Base-by-base conservation (phyloP, 2,888 invertebrate species). In the Bhutanitis thaidina region DNA sequence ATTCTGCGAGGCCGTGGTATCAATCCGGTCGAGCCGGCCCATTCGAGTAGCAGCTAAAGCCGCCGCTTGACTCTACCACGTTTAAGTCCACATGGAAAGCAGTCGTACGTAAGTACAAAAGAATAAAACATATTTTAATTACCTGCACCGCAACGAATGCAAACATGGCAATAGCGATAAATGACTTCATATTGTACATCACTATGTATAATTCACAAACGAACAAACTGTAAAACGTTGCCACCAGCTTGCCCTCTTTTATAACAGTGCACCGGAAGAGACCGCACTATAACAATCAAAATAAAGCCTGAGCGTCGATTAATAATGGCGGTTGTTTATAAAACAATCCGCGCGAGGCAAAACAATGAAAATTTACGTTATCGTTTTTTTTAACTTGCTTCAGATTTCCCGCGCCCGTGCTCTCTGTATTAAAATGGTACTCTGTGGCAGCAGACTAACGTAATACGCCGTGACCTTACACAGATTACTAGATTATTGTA, bases 81-180 rank as follows among this genome's bases (percentile, higher is more conserved):
- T n/a, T n/a, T n/a, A n/a, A n/a, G n/a, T n/a, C n/a, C n/a, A n/a
- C n/a, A n/a, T n/a, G n/a, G n/a, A n/a, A n/a, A n/a, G n/a, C n/a
- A n/a, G n/a, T n/a, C n/a, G n/a, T n/a, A n/a, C n/a, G n/a, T n/a
- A n/a, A n/a, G n/a, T n/a, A n/a, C n/a, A n/a, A 20, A 20, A 2
- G 2, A 20, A 20, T 20, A 20, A 20, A 20, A 3, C 5, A 20
- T 20, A 20, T 3, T 5, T 20, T 20, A 20, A 44, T 46, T 71
- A 86, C 86, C 85, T 86, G 82, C 25, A 85, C 60, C 54, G 83
- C 82, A 60, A 82, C 69, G 47, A 80, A 74, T 43, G 81, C 81
- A 60, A 81, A 74, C 43, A 84, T 53, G 43, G 77, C 79, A 25
- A 83, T 57, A 20, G 69, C 58, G 34, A 77, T 58, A 32, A 83